A percentile compares a stretch with the other conserved stretches of the same genome.
Conservation (phyloP, 2,888 invertebrate species). For the Hemaris fuciformis region DNA sequence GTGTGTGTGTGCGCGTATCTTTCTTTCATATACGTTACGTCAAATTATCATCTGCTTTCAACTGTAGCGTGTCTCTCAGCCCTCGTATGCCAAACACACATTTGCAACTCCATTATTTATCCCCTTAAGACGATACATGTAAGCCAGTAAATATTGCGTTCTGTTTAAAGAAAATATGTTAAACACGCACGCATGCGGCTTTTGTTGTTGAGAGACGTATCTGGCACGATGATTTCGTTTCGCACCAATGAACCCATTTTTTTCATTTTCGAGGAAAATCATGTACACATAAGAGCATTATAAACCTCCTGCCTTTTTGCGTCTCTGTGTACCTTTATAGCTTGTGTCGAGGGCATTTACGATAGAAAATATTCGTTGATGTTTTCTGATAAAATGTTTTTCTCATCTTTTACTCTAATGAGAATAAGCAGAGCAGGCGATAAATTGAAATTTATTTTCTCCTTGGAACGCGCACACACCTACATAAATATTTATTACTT, state of each 20-base stretch:
- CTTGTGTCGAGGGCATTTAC: slow-evolving; percentile 45
- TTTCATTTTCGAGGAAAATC: slow-evolving; percentile 63
- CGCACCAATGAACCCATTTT: slow-evolving; percentile 72
- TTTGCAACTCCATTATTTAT: slow-evolving; percentile 66
- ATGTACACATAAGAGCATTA: slow-evolving; percentile 62
- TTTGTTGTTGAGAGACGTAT: slow-evolving; percentile 71
- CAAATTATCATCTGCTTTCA: slow-evolving; percentile 52
- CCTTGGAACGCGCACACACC: slow-evolving; percentile 47
- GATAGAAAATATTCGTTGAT: slow-evolving; percentile 55
- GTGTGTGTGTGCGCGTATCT: slow-evolving; percentile 25
- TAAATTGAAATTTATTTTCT: slow-evolving; percentile 72
- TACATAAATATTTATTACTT: slow-evolving; percentile 66
- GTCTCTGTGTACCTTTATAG: slow-evolving; percentile 47
- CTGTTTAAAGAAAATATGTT: slow-evolving; percentile 70
- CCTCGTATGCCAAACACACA: slow-evolving; percentile 53
- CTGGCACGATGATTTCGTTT: slow-evolving; percentile 69
- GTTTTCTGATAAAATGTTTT: slow-evolving; percentile 60
- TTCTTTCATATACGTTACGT: slow-evolving; percentile 39
- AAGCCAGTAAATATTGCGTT: slow-evolving; percentile 61
- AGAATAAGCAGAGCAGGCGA: slow-evolving; percentile 60
- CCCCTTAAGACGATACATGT: slow-evolving; percentile 61
- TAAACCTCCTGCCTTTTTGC: slow-evolving; percentile 54
- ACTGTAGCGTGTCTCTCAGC: slow-evolving; percentile 40
- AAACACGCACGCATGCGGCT: slow-evolving; percentile 62
- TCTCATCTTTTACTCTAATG: slow-evolving; percentile 62